phyloP scores from a whole-genome alignment of 2,113 vertebrate species.

The Balaenoptera acutorostrata region DNA sequence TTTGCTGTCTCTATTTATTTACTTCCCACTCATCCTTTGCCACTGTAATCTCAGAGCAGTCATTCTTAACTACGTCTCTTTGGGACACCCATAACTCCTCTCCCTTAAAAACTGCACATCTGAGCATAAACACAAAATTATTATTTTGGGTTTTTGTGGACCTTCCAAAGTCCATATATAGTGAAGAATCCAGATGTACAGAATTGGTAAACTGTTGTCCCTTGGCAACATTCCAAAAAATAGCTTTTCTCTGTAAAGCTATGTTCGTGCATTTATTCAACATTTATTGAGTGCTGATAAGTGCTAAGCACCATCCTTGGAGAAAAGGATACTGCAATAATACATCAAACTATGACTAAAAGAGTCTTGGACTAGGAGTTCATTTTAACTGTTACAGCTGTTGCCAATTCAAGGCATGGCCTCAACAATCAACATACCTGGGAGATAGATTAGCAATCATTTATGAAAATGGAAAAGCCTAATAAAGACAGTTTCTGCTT shows the following conservation, averaged over 20 bases:
- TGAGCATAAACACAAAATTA: background rate
- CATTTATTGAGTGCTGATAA: background rate
- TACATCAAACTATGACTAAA: background rate
- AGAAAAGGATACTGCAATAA: background rate
- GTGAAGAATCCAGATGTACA: background rate
- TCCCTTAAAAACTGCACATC: background rate
- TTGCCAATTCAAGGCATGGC: background rate
- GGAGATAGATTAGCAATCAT: background rate
- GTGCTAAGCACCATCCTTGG: background rate
- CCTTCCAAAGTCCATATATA: background rate
- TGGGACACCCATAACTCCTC: background rate
- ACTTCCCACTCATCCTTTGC: background rate
- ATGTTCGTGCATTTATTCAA: slow-evolving; percentile 1
- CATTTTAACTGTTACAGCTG: background rate
- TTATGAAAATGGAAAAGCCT: background rate
- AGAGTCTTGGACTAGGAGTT: background rate
- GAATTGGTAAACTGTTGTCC: background rate
- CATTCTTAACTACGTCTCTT: background rate
- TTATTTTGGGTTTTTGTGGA: background rate
- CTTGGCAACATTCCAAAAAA: background rate
- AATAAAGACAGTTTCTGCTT: background rate
- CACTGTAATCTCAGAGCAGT: background rate
- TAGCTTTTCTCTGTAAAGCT: background rate
- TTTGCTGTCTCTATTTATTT: background rate
- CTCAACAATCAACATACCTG: background rate